phyloP scores from a whole-genome alignment of 2,797 vertebrate genomes.

The Argentina silus region DNA sequence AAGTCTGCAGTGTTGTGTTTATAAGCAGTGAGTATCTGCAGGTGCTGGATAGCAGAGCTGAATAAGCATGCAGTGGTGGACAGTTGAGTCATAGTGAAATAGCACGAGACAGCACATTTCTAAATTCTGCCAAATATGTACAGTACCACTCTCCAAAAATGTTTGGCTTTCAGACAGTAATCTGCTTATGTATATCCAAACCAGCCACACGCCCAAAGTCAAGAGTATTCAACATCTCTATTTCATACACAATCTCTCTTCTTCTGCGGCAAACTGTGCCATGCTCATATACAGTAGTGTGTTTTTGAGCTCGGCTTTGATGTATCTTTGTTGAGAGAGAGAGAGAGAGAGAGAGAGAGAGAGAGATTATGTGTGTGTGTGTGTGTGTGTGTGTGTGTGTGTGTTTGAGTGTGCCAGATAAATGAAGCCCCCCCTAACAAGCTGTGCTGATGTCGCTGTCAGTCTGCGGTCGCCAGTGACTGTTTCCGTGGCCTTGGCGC shows the following conservation, averaged over 20 bases:
- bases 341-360: too few species aligned
- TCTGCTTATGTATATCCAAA: constrained; percentile 17
- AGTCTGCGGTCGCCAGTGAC: constrained; percentile 9
- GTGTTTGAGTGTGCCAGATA: background rate
- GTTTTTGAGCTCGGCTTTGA: background rate
- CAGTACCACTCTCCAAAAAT: background rate
- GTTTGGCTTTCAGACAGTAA: constrained; percentile 6
- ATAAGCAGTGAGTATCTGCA: background rate
- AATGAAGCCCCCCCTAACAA: background rate
- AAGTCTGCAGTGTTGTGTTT: background rate
- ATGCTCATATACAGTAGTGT: background rate
- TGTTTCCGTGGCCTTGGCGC: background rate
- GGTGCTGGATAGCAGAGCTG: background rate
- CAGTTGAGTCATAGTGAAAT: background rate
- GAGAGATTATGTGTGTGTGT: too few species aligned
- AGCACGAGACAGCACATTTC: background rate
- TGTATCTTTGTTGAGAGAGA: background rate
- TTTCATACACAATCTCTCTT: background rate
- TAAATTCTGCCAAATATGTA: background rate
- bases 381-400: too few species aligned
- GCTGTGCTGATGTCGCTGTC: background rate
- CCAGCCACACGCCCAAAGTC: background rate
- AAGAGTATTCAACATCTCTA: background rate
- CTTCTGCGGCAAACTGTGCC: background rate
- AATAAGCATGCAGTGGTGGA: background rate